Evolutionary conservation across 2,888 invertebrate genomes (phyloP).

Genomic region (Xiphydria camelus): DNA sequence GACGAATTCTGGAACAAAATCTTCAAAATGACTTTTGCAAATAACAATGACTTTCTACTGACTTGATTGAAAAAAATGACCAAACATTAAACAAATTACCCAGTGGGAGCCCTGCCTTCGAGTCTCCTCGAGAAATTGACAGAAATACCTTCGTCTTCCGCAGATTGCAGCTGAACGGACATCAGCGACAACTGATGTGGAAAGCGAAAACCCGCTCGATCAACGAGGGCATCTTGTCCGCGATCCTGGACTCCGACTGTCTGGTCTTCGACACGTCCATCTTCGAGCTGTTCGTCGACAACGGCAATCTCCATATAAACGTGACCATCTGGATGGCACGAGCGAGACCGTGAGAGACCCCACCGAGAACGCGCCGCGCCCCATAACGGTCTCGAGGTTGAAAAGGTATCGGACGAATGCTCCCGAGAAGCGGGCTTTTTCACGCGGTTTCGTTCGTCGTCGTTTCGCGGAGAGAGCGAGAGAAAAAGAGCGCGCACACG

Average conservation of each 20-base stretch:
- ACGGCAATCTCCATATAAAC: slow-evolving; percentile 98
- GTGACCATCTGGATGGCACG: slow-evolving; percentile 96
- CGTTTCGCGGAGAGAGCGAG: not conserved
- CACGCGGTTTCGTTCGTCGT: too few species aligned
- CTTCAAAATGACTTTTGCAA: too few species aligned
- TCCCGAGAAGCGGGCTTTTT: too few species aligned
- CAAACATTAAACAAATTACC: too few species aligned
- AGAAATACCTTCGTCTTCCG: slow-evolving; percentile 8
- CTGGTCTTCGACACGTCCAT: slow-evolving; percentile 98
- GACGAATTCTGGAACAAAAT: too few species aligned
- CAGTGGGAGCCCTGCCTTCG: too few species aligned
- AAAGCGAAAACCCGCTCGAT: slow-evolving; percentile 98
- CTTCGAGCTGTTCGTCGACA: slow-evolving; percentile 98
- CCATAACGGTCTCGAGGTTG: not conserved
- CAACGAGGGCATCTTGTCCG: slow-evolving; percentile 97
- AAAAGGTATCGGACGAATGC: not conserved
- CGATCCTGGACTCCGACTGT: slow-evolving; percentile 97
- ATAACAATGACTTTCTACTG: too few species aligned
- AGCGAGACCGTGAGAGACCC: slow-evolving; percentile 43
- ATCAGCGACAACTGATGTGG: slow-evolving; percentile 94
- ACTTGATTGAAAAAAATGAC: too few species aligned
- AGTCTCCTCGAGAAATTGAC: too few species aligned
- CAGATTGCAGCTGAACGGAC: slow-evolving; percentile 94
- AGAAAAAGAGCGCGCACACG: slow-evolving; percentile 14
- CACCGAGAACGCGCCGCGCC: slow-evolving; percentile 26